Evolutionary conservation across 1,140 invertebrate species (phyloP), one percentile per base, ranked within the genome.

Genomic region (Drosophila malerkotliana): DNA sequence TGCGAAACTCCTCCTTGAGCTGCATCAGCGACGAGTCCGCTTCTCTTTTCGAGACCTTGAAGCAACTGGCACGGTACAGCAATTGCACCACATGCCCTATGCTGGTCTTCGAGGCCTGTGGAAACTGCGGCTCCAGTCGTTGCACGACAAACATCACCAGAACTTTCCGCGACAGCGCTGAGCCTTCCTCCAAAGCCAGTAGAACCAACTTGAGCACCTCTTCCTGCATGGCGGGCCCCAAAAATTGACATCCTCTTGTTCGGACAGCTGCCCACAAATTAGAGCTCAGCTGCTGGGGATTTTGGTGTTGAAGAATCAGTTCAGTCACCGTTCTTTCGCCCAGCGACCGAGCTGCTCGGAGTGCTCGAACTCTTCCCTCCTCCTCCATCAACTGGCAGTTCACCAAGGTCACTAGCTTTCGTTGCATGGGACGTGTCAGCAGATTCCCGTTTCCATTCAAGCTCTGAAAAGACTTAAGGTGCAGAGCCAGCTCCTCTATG

Each of bases 211-310:
- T 98, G 1, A 99, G 92, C 3, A 99, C 98, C 92, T 99, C 98
- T 92, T 99, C 98, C 93, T 99, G 98, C 98, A 99, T 99, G 4
- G 97, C 98, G 75, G 98, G 98, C n/a, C 99, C 99, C 12, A 99
- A 94, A 93, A 99, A 99, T 92, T 99, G 99, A 92, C 99, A 99
- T 32, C 99, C 98, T 57, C 98, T 94, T 3, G 98, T 97, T 62
- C 99, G 92, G 3, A 99, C 98, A 48, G 98, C 98, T 37, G 98
- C 97, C 99, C 99, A 99, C 14, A 99, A 93, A 93, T 98, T 98
- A 6, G 97, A 96, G 54, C 97, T 98, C 3, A 98, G 92, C 89
- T 98, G 97, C 82, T 98, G 96, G 28, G 97, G 96, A 93, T 98
- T 98, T 92, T 99, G 93, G 92, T 99, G 98, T 81, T 98, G 97